These are phyloP conservation scores for Neuroterus valhalla DNA, from an alignment of 1,140 invertebrate species.

Conservation along the genomic window DNA sequence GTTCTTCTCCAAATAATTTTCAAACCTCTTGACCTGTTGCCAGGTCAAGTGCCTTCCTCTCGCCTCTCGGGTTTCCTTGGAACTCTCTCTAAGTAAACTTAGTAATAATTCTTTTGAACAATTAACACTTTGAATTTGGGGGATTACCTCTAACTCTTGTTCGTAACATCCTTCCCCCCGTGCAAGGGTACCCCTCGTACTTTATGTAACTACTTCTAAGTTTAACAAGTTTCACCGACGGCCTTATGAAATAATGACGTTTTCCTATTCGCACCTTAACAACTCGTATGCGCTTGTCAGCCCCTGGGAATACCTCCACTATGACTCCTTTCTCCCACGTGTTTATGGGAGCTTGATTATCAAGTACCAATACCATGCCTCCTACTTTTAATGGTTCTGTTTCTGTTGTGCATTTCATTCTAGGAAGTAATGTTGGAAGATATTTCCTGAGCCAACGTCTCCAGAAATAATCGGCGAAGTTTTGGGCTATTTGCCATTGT, in stretches of 20 bases:
- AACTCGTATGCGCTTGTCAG: neutral
- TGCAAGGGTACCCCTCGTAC: slow-evolving; percentile 21
- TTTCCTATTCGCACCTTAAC: neutral
- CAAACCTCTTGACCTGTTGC: too few species aligned
- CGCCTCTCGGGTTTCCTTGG: too few species aligned
- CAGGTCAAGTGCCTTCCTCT: too few species aligned
- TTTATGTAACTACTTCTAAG: slow-evolving; percentile 23
- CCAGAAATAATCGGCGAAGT: slow-evolving; percentile 53
- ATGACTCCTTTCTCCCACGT: neutral
- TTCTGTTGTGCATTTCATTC: slow-evolving; percentile 22
- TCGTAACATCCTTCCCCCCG: neutral
- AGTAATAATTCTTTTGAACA: too few species aligned
- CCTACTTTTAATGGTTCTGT: neutral
- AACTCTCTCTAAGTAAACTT: too few species aligned
- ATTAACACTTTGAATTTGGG: too few species aligned
- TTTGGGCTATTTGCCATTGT: slow-evolving; percentile 39
- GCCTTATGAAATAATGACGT: neutral
- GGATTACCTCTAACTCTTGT: too few species aligned
- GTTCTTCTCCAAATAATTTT: too few species aligned
- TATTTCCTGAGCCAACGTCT: slow-evolving; percentile 51
- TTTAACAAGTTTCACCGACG: slow-evolving; percentile 37
- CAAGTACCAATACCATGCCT: neutral
- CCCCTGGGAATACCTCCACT: neutral
- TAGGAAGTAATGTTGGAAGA: slow-evolving; percentile 47
- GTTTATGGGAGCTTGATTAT: neutral